Evolutionary conservation across 2,113 vertebrate species (phyloP), one percentile per base, ranked within the genome.

Genomic region (Gallinago undulata): DNA sequence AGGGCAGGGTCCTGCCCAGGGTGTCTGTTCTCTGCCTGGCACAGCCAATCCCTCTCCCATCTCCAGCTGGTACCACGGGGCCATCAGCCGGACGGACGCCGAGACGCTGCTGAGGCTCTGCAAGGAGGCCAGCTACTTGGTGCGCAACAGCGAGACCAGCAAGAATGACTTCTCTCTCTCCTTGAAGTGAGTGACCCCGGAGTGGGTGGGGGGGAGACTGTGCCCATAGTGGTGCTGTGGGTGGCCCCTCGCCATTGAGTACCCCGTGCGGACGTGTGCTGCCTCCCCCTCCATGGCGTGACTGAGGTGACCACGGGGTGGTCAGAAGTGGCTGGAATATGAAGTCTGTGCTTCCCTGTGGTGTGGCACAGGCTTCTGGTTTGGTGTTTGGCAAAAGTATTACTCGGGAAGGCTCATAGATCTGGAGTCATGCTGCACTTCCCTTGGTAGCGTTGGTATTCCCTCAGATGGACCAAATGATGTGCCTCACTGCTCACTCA

Each of bases 121-220:
- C 97, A 99, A 99, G 96, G 99, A 99, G 96, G 99, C 99, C 96
- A 99, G 99, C 95, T 99, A 99, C 97, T 97, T 99, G 97, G 99
- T 99, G 94, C 98, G 99, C 94, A 99, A 99, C 98, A 99, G 99
- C 8, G 99, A 99, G 98, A 99, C 99, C 98, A 99, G 99, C 98
- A 99, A 99, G 98, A 99, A 99, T 1, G 99, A 99, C 98, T 99
- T 99, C 98, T 99, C 99, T 50, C 99, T 99, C 90, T 99, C 99
- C 43, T 98, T 99, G 87, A 99, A 99, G 99, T 99, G 99, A 99
- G 99, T 97, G 74, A 53, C 55, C 22, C 48, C 3, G 3, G 43
- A 3, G 0, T 2, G 62, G 31, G 48, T 31, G 48, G n/a, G 31
- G 50, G 33, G 31, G 33, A 6, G 14, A 12, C 39, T 69, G 35